Conservation (phyloP, 2,888 invertebrate genomes). For the Himalopsyche tibetana region DNA sequence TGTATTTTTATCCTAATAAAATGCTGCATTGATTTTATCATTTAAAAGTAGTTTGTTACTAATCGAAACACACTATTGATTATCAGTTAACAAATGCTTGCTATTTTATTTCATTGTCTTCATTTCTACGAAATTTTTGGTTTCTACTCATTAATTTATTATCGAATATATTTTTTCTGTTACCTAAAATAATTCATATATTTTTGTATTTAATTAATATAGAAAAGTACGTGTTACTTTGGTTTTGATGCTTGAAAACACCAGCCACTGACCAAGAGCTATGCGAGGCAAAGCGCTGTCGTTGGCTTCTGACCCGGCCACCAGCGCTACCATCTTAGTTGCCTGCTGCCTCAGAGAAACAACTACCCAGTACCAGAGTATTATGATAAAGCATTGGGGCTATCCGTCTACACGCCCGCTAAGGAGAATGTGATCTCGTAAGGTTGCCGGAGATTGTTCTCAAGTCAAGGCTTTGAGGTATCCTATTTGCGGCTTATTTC, state of each 20-base stretch:
- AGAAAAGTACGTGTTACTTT: no score
- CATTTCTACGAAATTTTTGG: no score
- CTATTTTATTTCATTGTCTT: no score
- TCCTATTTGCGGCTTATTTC: slow-evolving; percentile 59
- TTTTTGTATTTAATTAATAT: no score
- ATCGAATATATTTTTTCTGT: no score
- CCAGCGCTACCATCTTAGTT: slow-evolving; percentile 50
- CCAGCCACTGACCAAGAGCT: slow-evolving; percentile 33
- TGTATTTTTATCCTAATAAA: no score
- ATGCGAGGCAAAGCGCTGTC: slow-evolving; percentile 41
- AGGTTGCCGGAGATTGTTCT: slow-evolving; percentile 64
- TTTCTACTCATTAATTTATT: no score
- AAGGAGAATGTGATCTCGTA: slow-evolving; percentile 64
- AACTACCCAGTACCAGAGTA: slow-evolving; percentile 46
- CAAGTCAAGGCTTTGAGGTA: slow-evolving; percentile 61
- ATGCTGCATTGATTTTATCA: no score
- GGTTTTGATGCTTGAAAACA: not conserved
- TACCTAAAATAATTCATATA: no score
- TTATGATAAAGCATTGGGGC: slow-evolving; percentile 49
- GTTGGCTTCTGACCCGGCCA: slow-evolving; percentile 64
- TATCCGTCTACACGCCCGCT: slow-evolving; percentile 48
- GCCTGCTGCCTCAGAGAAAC: slow-evolving; percentile 19
- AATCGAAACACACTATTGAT: no score
- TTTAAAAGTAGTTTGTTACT: no score
- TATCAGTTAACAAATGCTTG: no score